These are phyloP conservation scores for Leiothrix lutea DNA, from an alignment of 2,113 vertebrate genomes.

Conservation along the genomic window DNA sequence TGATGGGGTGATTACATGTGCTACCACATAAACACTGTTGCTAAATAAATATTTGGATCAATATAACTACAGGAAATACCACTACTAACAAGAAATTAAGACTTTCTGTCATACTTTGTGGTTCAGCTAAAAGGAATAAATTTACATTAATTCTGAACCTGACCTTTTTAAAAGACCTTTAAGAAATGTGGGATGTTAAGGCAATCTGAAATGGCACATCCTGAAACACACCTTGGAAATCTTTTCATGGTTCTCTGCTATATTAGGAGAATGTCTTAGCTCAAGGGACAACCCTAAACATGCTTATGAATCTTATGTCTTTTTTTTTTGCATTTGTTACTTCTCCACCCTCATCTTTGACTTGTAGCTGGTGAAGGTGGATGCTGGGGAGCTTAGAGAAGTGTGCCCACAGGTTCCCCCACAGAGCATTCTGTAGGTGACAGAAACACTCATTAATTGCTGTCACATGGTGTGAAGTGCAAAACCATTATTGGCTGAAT, in stretches of 20 bases:
- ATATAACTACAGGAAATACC: neutral
- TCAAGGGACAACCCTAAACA: neutral
- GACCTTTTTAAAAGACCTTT: conserved; percentile 8
- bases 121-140: neutral
- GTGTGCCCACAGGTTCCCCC: neutral
- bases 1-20: neutral
- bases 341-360: neutral
- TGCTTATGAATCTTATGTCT: neutral
- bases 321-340: neutral
- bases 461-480: neutral
- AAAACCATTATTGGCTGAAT: neutral
- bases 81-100: neutral
- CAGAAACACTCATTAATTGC: neutral
- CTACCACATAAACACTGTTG: neutral
- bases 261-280: neutral
- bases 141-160: neutral
- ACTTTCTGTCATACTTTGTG: neutral
- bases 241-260: neutral
- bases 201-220: neutral
- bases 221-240: neutral
- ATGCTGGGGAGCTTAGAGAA: neutral
- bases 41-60: neutral
- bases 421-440: neutral
- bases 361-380: neutral
- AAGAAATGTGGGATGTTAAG: neutral